Evolutionary conservation across 2,888 invertebrate species (phyloP), one percentile per base, ranked within the genome.

Genomic region (Tachina fera): DNA sequence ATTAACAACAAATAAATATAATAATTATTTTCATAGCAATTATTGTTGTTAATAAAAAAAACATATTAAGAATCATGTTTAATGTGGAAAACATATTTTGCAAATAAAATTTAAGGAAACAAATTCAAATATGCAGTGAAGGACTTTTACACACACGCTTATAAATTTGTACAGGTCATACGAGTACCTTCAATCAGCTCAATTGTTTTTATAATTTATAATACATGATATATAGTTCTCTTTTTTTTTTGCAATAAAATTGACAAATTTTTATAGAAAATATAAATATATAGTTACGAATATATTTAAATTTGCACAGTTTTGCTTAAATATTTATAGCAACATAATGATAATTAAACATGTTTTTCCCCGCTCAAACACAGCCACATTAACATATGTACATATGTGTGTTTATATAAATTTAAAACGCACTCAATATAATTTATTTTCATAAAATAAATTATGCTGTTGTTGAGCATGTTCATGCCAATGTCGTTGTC

Each of bases 381-480:
- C 16, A 51, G 9, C 14, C 51, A 16, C 47, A 47, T 14, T 61
- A 31, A 45, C 4, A 65, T 10, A 39, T 39, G 9, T n/a, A 45
- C 19, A 1, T 16, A 16, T 31, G 6, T 6, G 31, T 31, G 0
- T 31, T 3, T 53, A n/a, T 9, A 19, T 70, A 51, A 53, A 61
- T 70, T 70, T 63, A 51, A 63, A 49, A 60, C 16, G 51, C n/a
- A 56, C n/a, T 67, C 74, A 43, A 61, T 61, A 60, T 61, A 81
- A 75, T 68, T 81, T 81, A 81, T 75, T 75, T 79, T 75, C 61
- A 67, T 68, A 41, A 56, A 75, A 81, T 81, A 75, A 81, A 81
- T 81, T 68, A 81, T 53, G 31, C 53, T 70, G 31, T 53, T 75
- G 67, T 56, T 61, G 75, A 22, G 16, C 53, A 68, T 75, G 75